A percentile compares a stretch with the other conserved stretches of the same genome.
Evolutionary conservation across 2,797 vertebrate species (phyloP).

Genomic region (Hoplostethus mediterraneus): DNA sequence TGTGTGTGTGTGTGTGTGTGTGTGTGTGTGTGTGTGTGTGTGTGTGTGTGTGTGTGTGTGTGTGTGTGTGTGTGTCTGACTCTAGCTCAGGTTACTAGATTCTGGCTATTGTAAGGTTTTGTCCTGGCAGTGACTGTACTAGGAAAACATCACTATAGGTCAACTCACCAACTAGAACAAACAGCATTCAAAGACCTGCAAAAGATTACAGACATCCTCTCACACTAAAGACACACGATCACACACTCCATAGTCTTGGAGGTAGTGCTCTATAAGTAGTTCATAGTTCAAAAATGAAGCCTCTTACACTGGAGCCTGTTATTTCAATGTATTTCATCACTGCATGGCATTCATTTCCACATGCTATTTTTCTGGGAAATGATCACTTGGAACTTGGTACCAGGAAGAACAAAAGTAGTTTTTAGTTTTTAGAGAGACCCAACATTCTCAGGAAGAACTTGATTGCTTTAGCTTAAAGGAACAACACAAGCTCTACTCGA

Average conservation of each 20-base stretch:
- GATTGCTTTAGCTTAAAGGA: neutral
- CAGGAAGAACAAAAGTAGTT: neutral
- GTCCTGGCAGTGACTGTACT: constrained; percentile 2
- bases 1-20: too few relatives aligned
- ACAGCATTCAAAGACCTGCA: constrained; percentile 3
- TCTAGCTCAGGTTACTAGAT: constrained; percentile 9
- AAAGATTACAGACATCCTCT: too few relatives aligned
- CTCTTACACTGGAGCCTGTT: neutral
- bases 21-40: too few relatives aligned
- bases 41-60: too few relatives aligned
- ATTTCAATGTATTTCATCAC: neutral
- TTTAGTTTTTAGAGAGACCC: neutral
- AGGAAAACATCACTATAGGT: neutral
- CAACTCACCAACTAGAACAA: constrained; percentile 9
- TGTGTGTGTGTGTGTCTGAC: neutral
- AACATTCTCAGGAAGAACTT: neutral
- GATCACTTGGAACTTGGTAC: neutral
- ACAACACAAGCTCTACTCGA: neutral
- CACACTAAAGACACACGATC: neutral
- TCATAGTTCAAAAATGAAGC: neutral
- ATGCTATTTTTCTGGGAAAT: neutral
- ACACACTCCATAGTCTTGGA: neutral
- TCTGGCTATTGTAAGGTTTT: constrained; percentile 11
- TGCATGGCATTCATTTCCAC: neutral
- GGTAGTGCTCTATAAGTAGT: neutral